Conservation (phyloP, 2,888 invertebrate species). For the Rhagonycha fulva region DNA sequence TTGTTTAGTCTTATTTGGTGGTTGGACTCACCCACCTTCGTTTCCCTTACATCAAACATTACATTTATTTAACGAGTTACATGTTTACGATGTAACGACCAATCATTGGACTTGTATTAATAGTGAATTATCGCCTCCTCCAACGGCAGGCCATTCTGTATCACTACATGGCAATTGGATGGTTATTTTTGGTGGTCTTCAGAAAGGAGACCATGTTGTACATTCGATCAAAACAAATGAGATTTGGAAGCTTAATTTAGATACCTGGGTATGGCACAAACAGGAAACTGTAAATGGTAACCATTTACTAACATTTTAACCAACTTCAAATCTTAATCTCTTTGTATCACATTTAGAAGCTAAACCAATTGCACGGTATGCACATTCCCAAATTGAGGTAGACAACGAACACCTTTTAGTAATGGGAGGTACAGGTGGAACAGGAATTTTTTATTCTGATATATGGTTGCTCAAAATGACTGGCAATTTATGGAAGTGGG, state of each 20-base stretch:
- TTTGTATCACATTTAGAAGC: constrained; percentile 24
- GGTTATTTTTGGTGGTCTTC: constrained; percentile 71
- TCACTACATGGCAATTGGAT: constrained; percentile 80
- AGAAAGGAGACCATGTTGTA: constrained; percentile 49
- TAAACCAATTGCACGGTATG: constrained; percentile 67
- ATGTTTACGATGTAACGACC: constrained; percentile 79
- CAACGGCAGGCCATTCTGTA: constrained; percentile 92
- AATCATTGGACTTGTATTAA: constrained; percentile 80
- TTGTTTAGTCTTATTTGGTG: constrained; percentile 75
- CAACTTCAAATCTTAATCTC: not conserved
- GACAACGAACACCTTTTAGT: constrained; percentile 79
- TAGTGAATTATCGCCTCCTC: constrained; percentile 68
- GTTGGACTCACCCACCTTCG: constrained; percentile 91
- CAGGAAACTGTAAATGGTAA: constrained; percentile 60
- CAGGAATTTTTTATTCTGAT: constrained; percentile 84
- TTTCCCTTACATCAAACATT: constrained; percentile 84
- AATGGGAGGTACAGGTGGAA: constrained; percentile 86
- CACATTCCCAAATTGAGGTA: constrained; percentile 87
- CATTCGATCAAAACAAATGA: constrained; percentile 71
- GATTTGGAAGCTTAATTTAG: constrained; percentile 86
- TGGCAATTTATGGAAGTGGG: constrained; percentile 72
- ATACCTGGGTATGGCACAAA: constrained; percentile 76
- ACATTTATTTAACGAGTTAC: constrained; percentile 90
- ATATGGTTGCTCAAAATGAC: constrained; percentile 87
- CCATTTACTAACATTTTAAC: not conserved